Evolutionary conservation across 2,113 vertebrate genomes (phyloP), one percentile per base, ranked within the genome.

Genomic region (Ammodramus savannarum): DNA sequence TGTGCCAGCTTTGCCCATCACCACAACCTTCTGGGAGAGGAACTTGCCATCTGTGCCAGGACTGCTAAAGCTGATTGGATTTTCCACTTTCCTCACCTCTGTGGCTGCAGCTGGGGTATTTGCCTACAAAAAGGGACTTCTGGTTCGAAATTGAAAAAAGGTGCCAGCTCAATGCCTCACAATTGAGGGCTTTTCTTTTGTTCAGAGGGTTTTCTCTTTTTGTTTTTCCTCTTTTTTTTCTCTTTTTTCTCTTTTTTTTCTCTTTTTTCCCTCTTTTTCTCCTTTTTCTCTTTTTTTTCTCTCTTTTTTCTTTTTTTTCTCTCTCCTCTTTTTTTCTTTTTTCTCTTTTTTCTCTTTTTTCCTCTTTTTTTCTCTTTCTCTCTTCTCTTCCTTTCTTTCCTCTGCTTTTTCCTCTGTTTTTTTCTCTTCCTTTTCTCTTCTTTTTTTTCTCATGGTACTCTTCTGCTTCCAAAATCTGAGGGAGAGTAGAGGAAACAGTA

Each of bases 21-120:
- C 96, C 74, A 98, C 97, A 55, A 98, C 98, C 63, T 99, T 99
- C 96, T 98, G 98, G 98, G 99, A 99, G 97, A 98, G 98, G 92
- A 98, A 99, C 76, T 72, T 99, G 95, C 99, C 99, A 1, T 99
- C 99, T 3, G 98, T 99, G 13, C 97, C 98, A 3, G 99, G 99
- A 39, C 95, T 99, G 87, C 82, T 99, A 32, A 99, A 97, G 92
- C 86, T 99, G 63, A 43, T 98, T 86, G 98, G 98, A 51, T 90
- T 98, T 91, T 98, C 99, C 61, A 89, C 98, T 79, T 69, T 99
- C 87, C 84, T 99, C 71, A 97, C 98, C 4, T 97, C 97, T 36
- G 94, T 97, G 62, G 92, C 98, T 9, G 96, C 95, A 6, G 97
- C 97, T 17, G 98, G 98, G 55, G 67, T 98, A 57, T 73, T 99